Evolutionary conservation across 2,888 invertebrate species (phyloP), one percentile per base, ranked within the genome.

Genomic region (Ptilodon capucinus): DNA sequence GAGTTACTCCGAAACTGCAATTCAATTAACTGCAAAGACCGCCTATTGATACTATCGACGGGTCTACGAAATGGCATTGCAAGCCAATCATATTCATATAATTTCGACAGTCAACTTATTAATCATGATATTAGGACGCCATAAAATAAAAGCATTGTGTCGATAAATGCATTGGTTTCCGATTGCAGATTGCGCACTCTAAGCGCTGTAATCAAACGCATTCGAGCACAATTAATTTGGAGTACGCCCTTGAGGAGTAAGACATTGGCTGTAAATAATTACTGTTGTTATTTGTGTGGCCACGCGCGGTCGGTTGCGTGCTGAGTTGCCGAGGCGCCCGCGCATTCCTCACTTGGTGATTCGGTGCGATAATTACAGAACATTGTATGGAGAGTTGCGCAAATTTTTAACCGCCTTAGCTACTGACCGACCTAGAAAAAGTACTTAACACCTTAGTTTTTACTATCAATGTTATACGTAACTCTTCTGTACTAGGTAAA

Each of bases 231-330:
- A 64, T 70, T 69, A 62, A 63, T 62, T 67, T 68, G 60, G 61
- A 62, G 45, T 53, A 61, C 74, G 75, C 74, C 84, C 82, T 87
- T 86, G 86, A 81, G 80, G 68, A 51, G 67, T 76, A 72, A 78
- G 70, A 72, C 74, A 78, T 75, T 75, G 68, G 74, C 55, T 65
- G 47, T 59, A 71, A 76, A 77, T 81, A 81, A 86, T 84, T 77
- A 75, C 67, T 70, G 54, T 73, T 72, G 72, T 77, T 72, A 76
- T 62, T 65, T 68, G 65, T 73, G 69, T 68, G 68, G 66, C 70
- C 79, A 81, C 72, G 82, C 80, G 73, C 54, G 49, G 56, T 67
- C 67, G 56, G 58, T 73, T 77, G 81, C 81, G 78, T 84, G 83
- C 62, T 44, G 54, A 56, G 57, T 48, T 45, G 53, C 42, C 54